Percentiles rank a stretch among this genome's conserved stretches.
These are phyloP conservation scores for Dasysyrphus albostriatus DNA, from an alignment of 2,888 invertebrate genomes.

Conservation along the genomic window DNA sequence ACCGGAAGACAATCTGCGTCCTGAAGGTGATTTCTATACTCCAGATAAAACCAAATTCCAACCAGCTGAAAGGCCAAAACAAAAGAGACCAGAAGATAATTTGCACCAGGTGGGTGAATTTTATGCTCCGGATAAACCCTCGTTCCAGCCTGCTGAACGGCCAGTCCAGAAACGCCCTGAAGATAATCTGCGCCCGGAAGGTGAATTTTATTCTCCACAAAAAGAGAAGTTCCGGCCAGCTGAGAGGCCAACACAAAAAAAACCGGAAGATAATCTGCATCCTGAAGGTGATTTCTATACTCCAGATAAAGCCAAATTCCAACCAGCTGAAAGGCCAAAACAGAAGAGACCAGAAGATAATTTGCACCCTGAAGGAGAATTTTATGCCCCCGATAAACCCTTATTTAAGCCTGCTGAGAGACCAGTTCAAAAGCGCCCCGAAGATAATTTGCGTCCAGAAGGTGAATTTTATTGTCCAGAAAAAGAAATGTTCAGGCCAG, in stretches of 20 bases:
- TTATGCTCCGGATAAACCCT: background rate
- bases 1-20: conserved; percentile 81
- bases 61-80: conserved; percentile 84
- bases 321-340: conserved; percentile 82
- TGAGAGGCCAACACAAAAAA: conserved; percentile 83
- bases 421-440: conserved; percentile 82
- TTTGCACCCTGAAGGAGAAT: conserved; percentile 82
- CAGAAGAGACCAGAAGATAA: conserved; percentile 86
- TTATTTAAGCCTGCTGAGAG: background rate
- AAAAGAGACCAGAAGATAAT: conserved; percentile 85
- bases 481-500: conserved; percentile 83
- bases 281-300: conserved; percentile 86
- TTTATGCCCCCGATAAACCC: background rate
- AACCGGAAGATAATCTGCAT: conserved; percentile 84
- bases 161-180: conserved; percentile 83
- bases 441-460: conserved; percentile 85
- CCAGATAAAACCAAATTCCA: conserved; percentile 83
- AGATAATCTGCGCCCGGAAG: conserved; percentile 84
- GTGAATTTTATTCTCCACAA: conserved; percentile 85
- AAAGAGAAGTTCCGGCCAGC: conserved; percentile 83
- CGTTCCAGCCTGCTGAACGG: conserved; percentile 83
- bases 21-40: conserved; percentile 85
- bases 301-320: conserved; percentile 82
- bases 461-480: conserved; percentile 85
- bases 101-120: conserved; percentile 78